Percentiles rank a stretch among this genome's conserved stretches.
These are phyloP conservation scores for Oopsacas minuta DNA, from an alignment of 37 sponge, comb jelly and placozoan species.

Conservation along the genomic window DNA sequence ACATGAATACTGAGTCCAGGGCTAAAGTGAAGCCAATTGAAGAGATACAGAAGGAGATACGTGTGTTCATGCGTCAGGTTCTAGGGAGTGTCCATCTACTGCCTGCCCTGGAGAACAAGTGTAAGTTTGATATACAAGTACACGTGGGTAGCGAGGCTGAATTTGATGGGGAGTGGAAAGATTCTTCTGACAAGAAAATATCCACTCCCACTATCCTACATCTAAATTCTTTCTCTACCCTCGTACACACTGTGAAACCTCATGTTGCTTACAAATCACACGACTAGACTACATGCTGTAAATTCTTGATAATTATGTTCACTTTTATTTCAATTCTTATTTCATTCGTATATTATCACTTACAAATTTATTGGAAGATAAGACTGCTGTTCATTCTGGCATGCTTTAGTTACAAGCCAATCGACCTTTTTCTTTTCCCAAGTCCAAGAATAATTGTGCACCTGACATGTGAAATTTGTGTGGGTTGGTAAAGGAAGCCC, in stretches of 20 bases:
- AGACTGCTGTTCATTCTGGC: no score
- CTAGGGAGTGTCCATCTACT: background rate
- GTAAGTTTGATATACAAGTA: background rate
- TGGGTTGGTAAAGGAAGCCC: no score
- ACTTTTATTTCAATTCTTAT: background rate
- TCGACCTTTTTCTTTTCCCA: no score
- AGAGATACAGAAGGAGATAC: constrained; percentile 3
- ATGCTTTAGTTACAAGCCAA: no score
- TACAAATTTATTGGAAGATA: no score
- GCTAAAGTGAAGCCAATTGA: background rate
- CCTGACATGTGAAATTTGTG: no score
- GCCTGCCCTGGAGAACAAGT: background rate
- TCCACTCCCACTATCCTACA: background rate
- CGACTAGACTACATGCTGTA: background rate
- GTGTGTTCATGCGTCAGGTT: constrained; percentile 6
- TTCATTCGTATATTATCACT: background rate
- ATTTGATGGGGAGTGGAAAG: background rate
- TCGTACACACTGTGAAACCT: background rate
- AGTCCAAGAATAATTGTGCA: no score
- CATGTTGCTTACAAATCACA: background rate
- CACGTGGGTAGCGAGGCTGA: constrained; percentile 5
- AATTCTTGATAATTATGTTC: background rate
- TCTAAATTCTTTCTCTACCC: constrained; percentile 10
- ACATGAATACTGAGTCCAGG: background rate
- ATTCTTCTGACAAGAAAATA: background rate